A percentile compares a stretch with the other conserved stretches of the same genome.
phyloP scores from a whole-genome alignment of 2,113 vertebrate species.

The Erpornis zantholeuca region DNA sequence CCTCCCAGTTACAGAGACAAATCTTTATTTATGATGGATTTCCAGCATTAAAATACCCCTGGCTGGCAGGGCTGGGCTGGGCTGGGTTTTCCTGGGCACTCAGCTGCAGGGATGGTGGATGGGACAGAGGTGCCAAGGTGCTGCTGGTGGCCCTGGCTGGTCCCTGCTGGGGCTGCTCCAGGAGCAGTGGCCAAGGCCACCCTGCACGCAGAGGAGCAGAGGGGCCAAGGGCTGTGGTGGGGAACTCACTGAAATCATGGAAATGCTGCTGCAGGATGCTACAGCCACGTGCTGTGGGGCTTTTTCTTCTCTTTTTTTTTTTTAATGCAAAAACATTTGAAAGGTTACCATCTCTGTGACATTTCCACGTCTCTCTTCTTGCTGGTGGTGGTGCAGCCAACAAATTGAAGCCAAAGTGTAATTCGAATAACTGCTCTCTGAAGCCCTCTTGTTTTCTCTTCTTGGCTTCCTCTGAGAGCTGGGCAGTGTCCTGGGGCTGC shows the following conservation, averaged over 20 bases:
- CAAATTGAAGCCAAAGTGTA: not conserved
- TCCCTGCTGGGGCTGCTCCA: not conserved
- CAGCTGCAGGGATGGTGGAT: not conserved
- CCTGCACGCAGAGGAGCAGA: not conserved
- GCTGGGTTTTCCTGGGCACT: not conserved
- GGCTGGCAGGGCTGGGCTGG: not conserved
- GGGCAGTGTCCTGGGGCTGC: not conserved
- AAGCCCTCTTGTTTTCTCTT: not conserved
- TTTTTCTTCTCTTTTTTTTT: not conserved
- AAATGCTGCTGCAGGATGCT: not conserved
- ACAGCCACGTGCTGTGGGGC: not conserved
- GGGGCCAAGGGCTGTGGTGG: not conserved
- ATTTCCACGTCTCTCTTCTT: slow-evolving; percentile 6
- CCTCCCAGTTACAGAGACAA: not conserved
- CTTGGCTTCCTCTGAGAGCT: not conserved
- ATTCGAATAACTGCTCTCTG: not conserved
- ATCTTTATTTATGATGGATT: not conserved
- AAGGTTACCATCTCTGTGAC: slow-evolving; percentile 27
- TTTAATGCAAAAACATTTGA: not conserved
- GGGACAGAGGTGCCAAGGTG: not conserved
- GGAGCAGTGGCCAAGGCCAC: not conserved
- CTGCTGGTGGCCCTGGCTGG: not conserved
- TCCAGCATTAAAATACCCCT: not conserved
- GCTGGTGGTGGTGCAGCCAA: slow-evolving; percentile 3
- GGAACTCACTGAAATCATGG: not conserved